phyloP scores from a whole-genome alignment of 1,140 invertebrate species.

The Telenomus remus region DNA sequence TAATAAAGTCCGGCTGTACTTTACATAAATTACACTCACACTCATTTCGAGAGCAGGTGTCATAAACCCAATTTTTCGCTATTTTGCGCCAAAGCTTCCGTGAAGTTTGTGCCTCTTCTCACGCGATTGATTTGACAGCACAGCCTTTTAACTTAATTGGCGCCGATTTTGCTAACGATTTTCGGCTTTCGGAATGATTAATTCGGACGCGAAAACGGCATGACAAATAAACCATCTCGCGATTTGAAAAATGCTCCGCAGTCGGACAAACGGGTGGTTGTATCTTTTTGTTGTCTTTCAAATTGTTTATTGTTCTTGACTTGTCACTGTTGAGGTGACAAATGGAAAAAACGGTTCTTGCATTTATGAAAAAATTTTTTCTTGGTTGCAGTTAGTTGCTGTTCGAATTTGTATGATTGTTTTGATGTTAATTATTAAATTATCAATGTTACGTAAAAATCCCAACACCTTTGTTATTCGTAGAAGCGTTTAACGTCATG shows the following conservation, averaged over 20 bases:
- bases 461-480: conserved; percentile 13
- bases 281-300: no score
- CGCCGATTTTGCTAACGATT: background rate
- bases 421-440: conserved; percentile 1
- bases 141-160: conserved; percentile 15
- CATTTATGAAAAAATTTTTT: no score
- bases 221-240: no score
- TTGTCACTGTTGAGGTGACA: no score
- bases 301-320: no score
- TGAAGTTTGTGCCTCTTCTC: conserved; percentile 6
- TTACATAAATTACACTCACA: conserved; percentile 59
- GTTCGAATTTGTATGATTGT: no score
- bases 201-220: no score
- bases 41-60: conserved; percentile 41
- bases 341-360: no score
- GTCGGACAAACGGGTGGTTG: no score
- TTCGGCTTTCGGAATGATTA: no score
- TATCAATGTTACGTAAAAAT: background rate
- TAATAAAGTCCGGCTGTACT: conserved; percentile 61
- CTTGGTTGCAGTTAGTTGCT: no score
- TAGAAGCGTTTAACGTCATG: conserved; percentile 18
- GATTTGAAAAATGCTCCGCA: no score
- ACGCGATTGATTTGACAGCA: conserved; percentile 9
- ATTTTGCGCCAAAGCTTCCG: conserved; percentile 13
- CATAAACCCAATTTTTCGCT: conserved; percentile 40